Conservation (phyloP, 2,888 invertebrate species). For the Ophion costatus region DNA sequence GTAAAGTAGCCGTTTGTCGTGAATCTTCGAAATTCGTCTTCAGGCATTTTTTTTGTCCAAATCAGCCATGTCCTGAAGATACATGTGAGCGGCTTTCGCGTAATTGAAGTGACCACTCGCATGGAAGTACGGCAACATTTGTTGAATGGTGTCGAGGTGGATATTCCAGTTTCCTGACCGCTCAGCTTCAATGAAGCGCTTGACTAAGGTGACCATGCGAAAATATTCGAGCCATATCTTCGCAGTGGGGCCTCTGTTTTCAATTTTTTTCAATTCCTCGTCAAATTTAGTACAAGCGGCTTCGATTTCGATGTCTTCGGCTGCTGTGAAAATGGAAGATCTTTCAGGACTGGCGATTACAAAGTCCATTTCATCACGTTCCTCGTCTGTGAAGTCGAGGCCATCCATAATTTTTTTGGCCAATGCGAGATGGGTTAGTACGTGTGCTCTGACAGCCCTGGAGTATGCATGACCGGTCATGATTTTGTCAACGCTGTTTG, state of each 20-base stretch:
- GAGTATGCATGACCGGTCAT: slow-evolving; percentile 72
- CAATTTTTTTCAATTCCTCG: slow-evolving; percentile 52
- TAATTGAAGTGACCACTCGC: too few species aligned
- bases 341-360: slow-evolving; percentile 29
- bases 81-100: too few species aligned
- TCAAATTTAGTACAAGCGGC: slow-evolving; percentile 55
- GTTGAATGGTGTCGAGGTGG: slow-evolving; percentile 64
- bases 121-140: too few species aligned
- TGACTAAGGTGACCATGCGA: slow-evolving; percentile 62
- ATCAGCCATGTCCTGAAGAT: too few species aligned
- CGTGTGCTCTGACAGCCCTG: slow-evolving; percentile 73
- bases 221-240: slow-evolving; percentile 72
- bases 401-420: slow-evolving; percentile 53
- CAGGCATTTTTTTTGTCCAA: too few species aligned
- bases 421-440: slow-evolving; percentile 66
- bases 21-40: too few species aligned
- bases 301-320: slow-evolving; percentile 22
- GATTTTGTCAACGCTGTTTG: slow-evolving; percentile 71
- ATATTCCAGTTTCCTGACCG: slow-evolving; percentile 64
- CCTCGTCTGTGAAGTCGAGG: slow-evolving; percentile 58
- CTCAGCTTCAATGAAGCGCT: slow-evolving; percentile 66
- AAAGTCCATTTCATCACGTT: slow-evolving; percentile 45
- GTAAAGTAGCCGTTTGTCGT: too few species aligned
- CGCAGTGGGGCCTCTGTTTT: slow-evolving; percentile 67
- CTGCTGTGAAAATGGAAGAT: slow-evolving; percentile 27